A percentile compares a stretch with the other conserved stretches of the same genome.
Evolutionary conservation across 2,888 invertebrate species (phyloP).

Genomic region (Acheta domesticus): DNA sequence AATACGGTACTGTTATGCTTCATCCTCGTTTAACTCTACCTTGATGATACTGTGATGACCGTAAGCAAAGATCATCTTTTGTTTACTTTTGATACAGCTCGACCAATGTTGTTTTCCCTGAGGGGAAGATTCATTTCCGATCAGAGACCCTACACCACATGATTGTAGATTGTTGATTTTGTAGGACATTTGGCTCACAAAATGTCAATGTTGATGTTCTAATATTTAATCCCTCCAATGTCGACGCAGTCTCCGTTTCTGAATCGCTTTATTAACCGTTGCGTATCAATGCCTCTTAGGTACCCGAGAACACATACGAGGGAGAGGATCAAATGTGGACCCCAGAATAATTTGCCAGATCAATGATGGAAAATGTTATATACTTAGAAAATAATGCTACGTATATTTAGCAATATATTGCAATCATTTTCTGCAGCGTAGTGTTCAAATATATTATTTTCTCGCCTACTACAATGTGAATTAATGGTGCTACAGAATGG

Average conservation of each 20-base stretch:
- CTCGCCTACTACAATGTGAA: too few species aligned
- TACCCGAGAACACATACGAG: too few species aligned
- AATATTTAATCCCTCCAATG: neutral
- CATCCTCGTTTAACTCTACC: neutral
- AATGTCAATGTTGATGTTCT: neutral
- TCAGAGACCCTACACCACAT: neutral
- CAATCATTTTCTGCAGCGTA: too few species aligned
- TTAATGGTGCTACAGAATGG: too few species aligned
- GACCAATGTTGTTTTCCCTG: neutral
- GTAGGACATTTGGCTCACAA: neutral
- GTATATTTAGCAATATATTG: too few species aligned
- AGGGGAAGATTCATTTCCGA: neutral
- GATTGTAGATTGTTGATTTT: neutral
- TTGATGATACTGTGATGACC: neutral
- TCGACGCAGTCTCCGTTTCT: neutral
- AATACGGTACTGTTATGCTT: neutral
- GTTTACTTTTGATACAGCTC: neutral
- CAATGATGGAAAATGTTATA: too few species aligned
- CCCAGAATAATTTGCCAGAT: too few species aligned
- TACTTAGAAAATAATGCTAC: too few species aligned
- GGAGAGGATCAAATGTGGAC: too few species aligned
- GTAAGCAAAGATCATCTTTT: neutral
- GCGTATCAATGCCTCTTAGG: too few species aligned
- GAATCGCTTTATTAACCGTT: neutral
- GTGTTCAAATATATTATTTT: too few species aligned